Conservation (phyloP, 2,888 invertebrate genomes). For the Ochropacha duplaris region DNA sequence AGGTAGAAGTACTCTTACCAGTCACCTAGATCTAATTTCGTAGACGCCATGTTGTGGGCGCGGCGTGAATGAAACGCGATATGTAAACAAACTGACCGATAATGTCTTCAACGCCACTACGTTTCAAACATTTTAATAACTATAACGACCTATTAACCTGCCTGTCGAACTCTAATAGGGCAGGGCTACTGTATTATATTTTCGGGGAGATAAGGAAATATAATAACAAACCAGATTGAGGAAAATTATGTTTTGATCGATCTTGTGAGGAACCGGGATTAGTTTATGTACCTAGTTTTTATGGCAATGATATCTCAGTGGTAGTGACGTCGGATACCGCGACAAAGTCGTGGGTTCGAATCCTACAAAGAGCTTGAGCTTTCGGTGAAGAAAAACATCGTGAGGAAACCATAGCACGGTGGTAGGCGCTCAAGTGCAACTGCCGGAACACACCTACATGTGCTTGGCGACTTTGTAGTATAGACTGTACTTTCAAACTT, state of each 20-base stretch:
- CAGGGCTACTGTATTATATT: not conserved
- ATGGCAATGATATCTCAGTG: too few species aligned
- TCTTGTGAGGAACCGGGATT: too few species aligned
- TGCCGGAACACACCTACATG: too few species aligned
- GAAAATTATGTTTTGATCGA: not conserved
- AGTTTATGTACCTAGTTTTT: not conserved
- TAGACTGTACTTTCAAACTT: too few species aligned
- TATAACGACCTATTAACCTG: slow-evolving; percentile 2
- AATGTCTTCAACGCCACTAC: slow-evolving; percentile 18
- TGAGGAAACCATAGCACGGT: too few species aligned
- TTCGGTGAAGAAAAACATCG: too few species aligned
- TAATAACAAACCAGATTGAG: too few species aligned
- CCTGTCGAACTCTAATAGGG: not conserved
- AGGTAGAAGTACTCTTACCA: not conserved
- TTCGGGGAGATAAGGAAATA: not conserved
- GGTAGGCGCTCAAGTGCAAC: too few species aligned
- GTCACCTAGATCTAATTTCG: slow-evolving; percentile 1
- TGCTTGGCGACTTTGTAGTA: too few species aligned
- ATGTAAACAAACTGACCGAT: slow-evolving; percentile 38
- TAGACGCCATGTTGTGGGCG: slow-evolving; percentile 57
- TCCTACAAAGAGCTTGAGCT: too few species aligned
- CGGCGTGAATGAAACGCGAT: slow-evolving; percentile 44
- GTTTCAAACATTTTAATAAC: slow-evolving; percentile 11
- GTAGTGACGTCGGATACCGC: too few species aligned
- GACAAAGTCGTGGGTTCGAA: too few species aligned